phyloP scores from a whole-genome alignment of 2,888 invertebrate genomes.

The Rhagium mordax region DNA sequence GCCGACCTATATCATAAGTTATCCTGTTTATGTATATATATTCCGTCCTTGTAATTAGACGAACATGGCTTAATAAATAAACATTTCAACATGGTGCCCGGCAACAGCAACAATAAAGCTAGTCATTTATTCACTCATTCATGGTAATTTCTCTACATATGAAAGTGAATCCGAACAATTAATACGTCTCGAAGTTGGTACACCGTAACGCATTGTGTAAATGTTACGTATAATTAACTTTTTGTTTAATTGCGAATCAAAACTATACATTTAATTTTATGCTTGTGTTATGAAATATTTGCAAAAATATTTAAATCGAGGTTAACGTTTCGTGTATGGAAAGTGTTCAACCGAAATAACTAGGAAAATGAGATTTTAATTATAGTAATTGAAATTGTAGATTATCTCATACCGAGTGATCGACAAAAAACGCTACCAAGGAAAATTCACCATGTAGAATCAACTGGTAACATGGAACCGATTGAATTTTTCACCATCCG shows the following conservation, averaged over 20 bases:
- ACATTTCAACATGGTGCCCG: background rate
- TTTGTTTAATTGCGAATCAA: slow-evolving; percentile 17
- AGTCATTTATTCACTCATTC: background rate
- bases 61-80: background rate
- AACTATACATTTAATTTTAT: slow-evolving; percentile 1
- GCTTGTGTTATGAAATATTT: slow-evolving; percentile 4
- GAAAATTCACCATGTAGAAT: no score
- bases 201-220: slow-evolving; percentile 13
- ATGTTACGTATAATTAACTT: slow-evolving; percentile 19
- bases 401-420: background rate
- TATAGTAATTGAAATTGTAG: background rate
- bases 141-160: background rate
- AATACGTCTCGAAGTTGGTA: background rate
- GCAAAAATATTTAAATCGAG: slow-evolving; percentile 9
- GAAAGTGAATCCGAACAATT: background rate
- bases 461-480: no score
- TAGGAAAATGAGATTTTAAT: background rate
- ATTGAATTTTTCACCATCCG: no score
- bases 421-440: no score
- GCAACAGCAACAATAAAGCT: background rate
- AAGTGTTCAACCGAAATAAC: background rate
- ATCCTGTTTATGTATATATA: background rate
- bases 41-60: background rate
- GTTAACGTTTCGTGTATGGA: slow-evolving; percentile 10
- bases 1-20: background rate